A percentile compares a stretch with the other conserved stretches of the same genome.
phyloP scores from a whole-genome alignment of 2,797 vertebrate genomes.

The Anguilla megastoma region DNA sequence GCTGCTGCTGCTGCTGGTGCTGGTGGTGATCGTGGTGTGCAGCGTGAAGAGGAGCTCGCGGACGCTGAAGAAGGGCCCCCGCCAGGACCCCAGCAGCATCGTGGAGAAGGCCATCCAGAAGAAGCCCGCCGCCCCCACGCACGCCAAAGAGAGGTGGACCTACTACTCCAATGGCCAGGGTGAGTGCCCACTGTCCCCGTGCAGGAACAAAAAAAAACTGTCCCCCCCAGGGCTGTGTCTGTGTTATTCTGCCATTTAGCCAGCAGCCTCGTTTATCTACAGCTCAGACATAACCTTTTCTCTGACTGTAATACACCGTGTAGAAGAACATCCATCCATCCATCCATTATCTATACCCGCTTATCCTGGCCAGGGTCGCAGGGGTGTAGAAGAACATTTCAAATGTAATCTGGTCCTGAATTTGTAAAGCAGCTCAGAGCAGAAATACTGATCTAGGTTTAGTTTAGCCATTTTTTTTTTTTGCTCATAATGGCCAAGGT shows the following conservation, averaged over 20 bases:
- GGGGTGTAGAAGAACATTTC: too few relatives aligned
- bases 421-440: too few relatives aligned
- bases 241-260: neutral
- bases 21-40: conserved; percentile 92
- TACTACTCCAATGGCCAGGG: conserved; percentile 93
- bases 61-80: conserved; percentile 90
- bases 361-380: too few relatives aligned
- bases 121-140: conserved; percentile 74
- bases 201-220: neutral
- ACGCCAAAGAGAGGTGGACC: conserved; percentile 91
- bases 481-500: too few relatives aligned
- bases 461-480: too few relatives aligned
- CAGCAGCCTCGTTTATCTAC: neutral
- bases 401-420: too few relatives aligned
- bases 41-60: conserved; percentile 90
- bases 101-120: conserved; percentile 91
- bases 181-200: conserved; percentile 62
- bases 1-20: conserved; percentile 86
- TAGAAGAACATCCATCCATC: too few relatives aligned
- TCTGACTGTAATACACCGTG: too few relatives aligned
- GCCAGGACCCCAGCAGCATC: conserved; percentile 91
- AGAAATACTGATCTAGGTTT: too few relatives aligned
- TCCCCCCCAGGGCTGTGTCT: neutral
- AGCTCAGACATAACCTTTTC: too few relatives aligned
- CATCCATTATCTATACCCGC: too few relatives aligned